Base-by-base conservation (phyloP, 2,113 vertebrate species). In the rabbit (Oryctolagus cuniculus) region DNA sequence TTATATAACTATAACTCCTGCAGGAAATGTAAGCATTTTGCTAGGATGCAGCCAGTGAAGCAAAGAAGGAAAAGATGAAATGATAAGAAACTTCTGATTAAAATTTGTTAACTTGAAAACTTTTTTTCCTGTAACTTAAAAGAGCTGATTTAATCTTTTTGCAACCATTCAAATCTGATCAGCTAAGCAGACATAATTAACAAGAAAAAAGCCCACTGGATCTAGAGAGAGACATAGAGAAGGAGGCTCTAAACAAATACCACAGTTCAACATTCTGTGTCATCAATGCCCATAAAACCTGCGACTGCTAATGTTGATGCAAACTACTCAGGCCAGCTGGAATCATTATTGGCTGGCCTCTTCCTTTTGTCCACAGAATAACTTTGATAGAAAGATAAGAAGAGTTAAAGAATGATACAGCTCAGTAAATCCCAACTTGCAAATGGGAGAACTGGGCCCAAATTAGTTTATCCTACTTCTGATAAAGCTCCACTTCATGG, bases 1-100 rank as follows among this genome's bases (percentile, higher is more conserved):
- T n/a, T n/a, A n/a, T n/a, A n/a, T n/a, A n/a, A n/a, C 31, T 81
- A 3, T 34, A 78, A 92, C 6, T 93, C 11, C 61, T 78, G 1
- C 6, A 90, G 29, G n/a, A 94, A 90, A 79, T 67, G 8, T 70
- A 93, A 86, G 78, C 36, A 34, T 89, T 89, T 91, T 53, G 70
- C 69, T 64, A 44, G 66, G 74, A 90, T 75, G 38, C 61, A 90
- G 44, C 27, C 13, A 93, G 6, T 58, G 73, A 92, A 85, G 49
- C 85, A 85, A 75, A 90, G 38, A 55, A 80, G 1, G 17, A 70
- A 25, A 29, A 73, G 64, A 53, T 4, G 49, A 93, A 49, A 58
- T 81, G 75, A 74, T 36, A 89, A 34, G 31, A 82, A 93, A 93
- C 53, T 29, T 90, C 27, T 51, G n/a, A 90, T 74, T 81, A 53